A percentile compares a stretch with the other conserved stretches of the same genome.
These are phyloP conservation scores for Calonectris borealis DNA, from an alignment of 2,113 vertebrate species.

Conservation along the genomic window DNA sequence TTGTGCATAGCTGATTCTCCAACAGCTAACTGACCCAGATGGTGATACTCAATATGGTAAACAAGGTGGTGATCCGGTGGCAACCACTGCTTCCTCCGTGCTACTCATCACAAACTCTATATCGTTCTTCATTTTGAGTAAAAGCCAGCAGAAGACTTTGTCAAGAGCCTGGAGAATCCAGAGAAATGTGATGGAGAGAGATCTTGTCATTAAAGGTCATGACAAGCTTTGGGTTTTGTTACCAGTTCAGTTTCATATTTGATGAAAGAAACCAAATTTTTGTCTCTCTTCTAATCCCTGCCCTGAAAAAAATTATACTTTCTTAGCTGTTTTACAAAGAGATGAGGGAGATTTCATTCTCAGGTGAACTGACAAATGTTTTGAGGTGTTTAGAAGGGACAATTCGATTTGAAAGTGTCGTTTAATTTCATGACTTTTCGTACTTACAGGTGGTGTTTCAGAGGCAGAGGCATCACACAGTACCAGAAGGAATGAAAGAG, in stretches of 20 bases:
- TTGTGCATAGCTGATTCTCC: not conserved
- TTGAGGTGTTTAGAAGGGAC: not conserved
- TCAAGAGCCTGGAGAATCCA: not conserved
- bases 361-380: not conserved
- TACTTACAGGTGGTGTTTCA: not conserved
- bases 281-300: not conserved
- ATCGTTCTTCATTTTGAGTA: not conserved
- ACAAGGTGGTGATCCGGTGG: accelerated
- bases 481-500: not conserved
- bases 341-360: not conserved
- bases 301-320: not conserved
- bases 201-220: not conserved
- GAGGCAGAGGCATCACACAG: accelerated
- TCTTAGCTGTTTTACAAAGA: not conserved
- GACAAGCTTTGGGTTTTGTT: not conserved
- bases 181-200: not conserved
- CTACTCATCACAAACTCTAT: not conserved
- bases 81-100: not conserved
- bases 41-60: not conserved
- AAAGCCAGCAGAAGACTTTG: not conserved
- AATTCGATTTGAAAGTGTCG: not conserved
- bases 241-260: not conserved
- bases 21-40: not conserved
- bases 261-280: not conserved
- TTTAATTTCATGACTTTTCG: not conserved